phyloP scores from a whole-genome alignment of 2,888 invertebrate genomes.

The Sarcophaga carnaria region DNA sequence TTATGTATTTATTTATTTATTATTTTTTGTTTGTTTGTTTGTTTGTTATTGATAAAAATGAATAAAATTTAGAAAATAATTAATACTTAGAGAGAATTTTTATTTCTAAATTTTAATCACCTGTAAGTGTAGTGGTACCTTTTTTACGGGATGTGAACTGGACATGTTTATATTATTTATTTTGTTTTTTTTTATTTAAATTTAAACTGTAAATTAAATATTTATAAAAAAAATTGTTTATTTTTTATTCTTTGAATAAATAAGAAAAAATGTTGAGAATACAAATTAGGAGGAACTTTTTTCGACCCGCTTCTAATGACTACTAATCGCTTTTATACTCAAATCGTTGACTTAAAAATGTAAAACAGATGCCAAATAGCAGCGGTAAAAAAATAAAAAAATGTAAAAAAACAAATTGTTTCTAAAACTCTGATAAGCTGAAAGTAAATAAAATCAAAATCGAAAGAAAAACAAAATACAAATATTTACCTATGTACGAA shows the following conservation, averaged over 20 bases:
- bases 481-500: neutral
- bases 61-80: neutral
- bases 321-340: constrained; percentile 42
- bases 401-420: constrained; percentile 15
- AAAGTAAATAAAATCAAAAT: constrained; percentile 20
- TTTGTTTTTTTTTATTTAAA: constrained; percentile 31
- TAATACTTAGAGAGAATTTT: neutral
- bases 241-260: constrained; percentile 11
- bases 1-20: too few relatives aligned
- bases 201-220: constrained; percentile 24
- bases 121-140: constrained; percentile 96
- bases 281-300: constrained; percentile 34
- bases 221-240: neutral
- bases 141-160: constrained; percentile 91
- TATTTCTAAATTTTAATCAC: constrained; percentile 82
- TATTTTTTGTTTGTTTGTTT: too few relatives aligned
- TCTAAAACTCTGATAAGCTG: constrained; percentile 31
- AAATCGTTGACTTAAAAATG: constrained; percentile 39
- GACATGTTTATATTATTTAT: constrained; percentile 72
- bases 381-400: neutral
- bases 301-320: constrained; percentile 44
- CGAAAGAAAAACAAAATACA: constrained; percentile 3
- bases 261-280: constrained; percentile 9
- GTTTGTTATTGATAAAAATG: too few relatives aligned
- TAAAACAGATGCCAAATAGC: constrained; percentile 19